Base-by-base conservation (phyloP, 92 coral and sea anemone genomes). In the Heteractis magnifica region DNA sequence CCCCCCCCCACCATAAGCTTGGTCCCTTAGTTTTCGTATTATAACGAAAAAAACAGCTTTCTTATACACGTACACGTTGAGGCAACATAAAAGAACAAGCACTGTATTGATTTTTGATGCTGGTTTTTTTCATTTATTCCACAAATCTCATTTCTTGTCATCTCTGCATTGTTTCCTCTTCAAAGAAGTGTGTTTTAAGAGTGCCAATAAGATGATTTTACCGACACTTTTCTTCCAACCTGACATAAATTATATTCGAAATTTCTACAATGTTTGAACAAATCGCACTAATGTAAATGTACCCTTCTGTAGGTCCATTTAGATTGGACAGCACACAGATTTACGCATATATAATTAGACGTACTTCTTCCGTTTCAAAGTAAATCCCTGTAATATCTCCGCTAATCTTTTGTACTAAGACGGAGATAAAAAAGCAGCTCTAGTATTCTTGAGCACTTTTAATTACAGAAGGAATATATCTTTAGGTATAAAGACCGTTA, bases 261-360 rank as follows among this genome's bases (percentile, higher is more conserved):
- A 68, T 68, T 26, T 26, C 23, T 48, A 10, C 73, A 68, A 23
- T 68, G 73, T 68, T 68, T 68, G 73, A 68, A 68, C 73, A 68
- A 68, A 8, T 68, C 73, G 73, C 14, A 5, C 23, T 15, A 26
- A 20, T 68, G 73, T 68, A 7, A 48, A 68, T 68, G 49, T 23
- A 21, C 12, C 49, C 73, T 68, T 48, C 73, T 26, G 73, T 68
- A 41, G 73, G 44, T 68, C 49, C 14, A 68, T 68, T 68, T 26
- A 68, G 73, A 68, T 68, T 68, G 73, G 73, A 68, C 49, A 20
- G 5, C 4, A 26, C n/a, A 0, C 12, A 68, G 23, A 68, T 19
- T 23, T 26, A 68, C 49, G 49, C 44, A 68, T 68, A 68, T 26
- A 23, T 68, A 68, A 26, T 68, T 14, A 26, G 73, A 68, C 73